Evolutionary conservation across 2,797 vertebrate genomes (phyloP).

Genomic region (Sebastes iracundus): DNA sequence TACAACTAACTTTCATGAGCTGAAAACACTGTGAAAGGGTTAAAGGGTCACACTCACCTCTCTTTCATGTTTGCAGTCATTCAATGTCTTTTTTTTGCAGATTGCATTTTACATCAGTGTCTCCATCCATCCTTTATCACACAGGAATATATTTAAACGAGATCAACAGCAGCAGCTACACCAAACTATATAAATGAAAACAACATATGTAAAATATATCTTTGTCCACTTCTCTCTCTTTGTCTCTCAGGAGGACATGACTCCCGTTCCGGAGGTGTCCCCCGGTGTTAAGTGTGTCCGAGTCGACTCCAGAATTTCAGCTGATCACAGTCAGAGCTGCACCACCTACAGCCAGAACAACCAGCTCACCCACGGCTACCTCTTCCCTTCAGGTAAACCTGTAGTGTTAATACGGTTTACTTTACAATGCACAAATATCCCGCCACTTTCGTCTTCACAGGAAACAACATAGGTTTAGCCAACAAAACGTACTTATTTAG

Average conservation of each 20-base stretch:
- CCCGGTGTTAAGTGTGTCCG: conserved; percentile 80
- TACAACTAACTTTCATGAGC: too few species aligned
- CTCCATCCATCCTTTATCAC: neutral
- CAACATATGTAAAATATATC: too few species aligned
- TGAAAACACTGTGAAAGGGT: too few species aligned
- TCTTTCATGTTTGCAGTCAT: too few species aligned
- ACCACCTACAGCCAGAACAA: conserved; percentile 82
- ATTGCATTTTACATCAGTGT: neutral
- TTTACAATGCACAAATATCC: neutral
- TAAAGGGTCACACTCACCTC: too few species aligned
- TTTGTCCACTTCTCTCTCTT: neutral
- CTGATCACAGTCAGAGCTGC: conserved; percentile 89
- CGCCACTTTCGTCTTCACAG: too few species aligned
- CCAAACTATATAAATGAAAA: too few species aligned
- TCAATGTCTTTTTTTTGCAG: neutral
- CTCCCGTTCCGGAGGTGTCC: conserved; percentile 80
- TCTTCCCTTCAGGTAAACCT: conserved; percentile 93
- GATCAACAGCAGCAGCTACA: neutral
- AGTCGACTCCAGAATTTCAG: conserved; percentile 87
- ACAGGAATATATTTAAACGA: neutral
- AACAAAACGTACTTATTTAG: too few species aligned
- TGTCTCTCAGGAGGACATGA: conserved; percentile 82
- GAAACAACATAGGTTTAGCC: too few species aligned
- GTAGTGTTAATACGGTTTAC: neutral
- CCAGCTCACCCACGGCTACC: conserved; percentile 87